These are phyloP conservation scores for Jaculus jaculus DNA, from an alignment of 2,113 vertebrate genomes.

Conservation along the genomic window DNA sequence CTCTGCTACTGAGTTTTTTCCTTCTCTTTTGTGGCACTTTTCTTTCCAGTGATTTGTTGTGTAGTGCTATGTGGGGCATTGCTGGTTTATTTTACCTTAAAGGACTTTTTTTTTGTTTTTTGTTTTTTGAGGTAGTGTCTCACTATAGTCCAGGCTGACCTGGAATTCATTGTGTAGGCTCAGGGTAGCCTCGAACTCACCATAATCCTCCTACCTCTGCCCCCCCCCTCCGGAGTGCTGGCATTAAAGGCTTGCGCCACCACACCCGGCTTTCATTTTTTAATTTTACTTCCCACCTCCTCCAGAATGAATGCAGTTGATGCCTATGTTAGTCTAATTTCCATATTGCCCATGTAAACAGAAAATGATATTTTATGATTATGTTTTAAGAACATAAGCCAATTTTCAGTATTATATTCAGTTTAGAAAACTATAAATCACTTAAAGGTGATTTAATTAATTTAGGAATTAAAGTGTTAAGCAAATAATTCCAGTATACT, in stretches of 20 bases:
- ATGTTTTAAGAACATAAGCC: constrained; percentile 52
- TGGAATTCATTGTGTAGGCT: no score
- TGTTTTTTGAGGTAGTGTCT: no score
- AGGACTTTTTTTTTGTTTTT: background rate
- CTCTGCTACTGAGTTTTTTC: no score
- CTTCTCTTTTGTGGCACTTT: no score
- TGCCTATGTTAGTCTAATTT: constrained; percentile 1
- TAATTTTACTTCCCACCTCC: background rate
- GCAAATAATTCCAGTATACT: constrained; percentile 30
- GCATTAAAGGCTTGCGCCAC: no score
- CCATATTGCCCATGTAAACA: background rate
- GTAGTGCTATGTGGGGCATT: background rate
- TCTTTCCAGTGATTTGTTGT: background rate
- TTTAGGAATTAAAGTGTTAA: constrained; percentile 47
- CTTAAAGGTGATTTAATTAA: constrained; percentile 52
- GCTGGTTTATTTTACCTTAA: background rate
- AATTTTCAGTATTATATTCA: background rate
- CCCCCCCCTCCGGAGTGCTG: no score
- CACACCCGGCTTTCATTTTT: no score
- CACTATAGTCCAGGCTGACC: no score
- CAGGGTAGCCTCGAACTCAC: no score
- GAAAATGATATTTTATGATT: constrained; percentile 42
- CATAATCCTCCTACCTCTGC: no score
- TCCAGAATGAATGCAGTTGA: constrained; percentile 23
- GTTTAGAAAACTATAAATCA: constrained; percentile 61